phyloP scores from a whole-genome alignment of 2,113 vertebrate genomes.

The Opisthocomus hoazin region DNA sequence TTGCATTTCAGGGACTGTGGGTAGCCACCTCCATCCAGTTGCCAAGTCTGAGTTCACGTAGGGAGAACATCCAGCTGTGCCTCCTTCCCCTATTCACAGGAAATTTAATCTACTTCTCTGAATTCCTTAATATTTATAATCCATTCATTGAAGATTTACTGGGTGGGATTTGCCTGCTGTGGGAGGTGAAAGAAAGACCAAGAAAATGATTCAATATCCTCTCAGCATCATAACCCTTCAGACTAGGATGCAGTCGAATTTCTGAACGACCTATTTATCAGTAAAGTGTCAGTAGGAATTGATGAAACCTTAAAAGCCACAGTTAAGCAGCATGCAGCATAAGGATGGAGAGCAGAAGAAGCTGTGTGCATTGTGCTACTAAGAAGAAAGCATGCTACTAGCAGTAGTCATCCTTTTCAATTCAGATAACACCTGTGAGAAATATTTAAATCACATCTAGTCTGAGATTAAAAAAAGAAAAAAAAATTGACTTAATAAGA shows the following conservation, averaged over 20 bases:
- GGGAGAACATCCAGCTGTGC: not conserved
- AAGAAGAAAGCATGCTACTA: constrained; percentile 46
- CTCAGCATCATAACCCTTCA: constrained; percentile 38
- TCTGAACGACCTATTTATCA: constrained; percentile 44
- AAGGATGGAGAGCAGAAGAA: constrained; percentile 35
- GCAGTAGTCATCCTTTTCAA: constrained; percentile 43
- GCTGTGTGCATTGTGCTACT: constrained; percentile 46
- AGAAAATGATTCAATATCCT: constrained; percentile 19
- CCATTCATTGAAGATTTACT: constrained; percentile 14
- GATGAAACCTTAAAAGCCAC: constrained; percentile 57
- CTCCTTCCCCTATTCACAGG: not conserved
- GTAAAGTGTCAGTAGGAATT: constrained; percentile 40
- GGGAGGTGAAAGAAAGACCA: constrained; percentile 27
- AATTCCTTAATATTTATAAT: constrained; percentile 39
- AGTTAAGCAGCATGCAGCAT: constrained; percentile 53
- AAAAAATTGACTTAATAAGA: constrained; percentile 32
- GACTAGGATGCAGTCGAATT: constrained; percentile 47
- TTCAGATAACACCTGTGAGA: constrained; percentile 56
- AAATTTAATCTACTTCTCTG: not conserved
- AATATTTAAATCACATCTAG: constrained; percentile 66
- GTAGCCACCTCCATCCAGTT: not conserved
- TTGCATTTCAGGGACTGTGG: not conserved
- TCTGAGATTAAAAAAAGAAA: constrained; percentile 1
- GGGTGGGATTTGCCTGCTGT: constrained; percentile 23
- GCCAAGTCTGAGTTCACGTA: not conserved